A percentile compares a stretch with the other conserved stretches of the same genome.
Evolutionary conservation across 2,888 invertebrate genomes (phyloP).

Genomic region (Perdita meconis): DNA sequence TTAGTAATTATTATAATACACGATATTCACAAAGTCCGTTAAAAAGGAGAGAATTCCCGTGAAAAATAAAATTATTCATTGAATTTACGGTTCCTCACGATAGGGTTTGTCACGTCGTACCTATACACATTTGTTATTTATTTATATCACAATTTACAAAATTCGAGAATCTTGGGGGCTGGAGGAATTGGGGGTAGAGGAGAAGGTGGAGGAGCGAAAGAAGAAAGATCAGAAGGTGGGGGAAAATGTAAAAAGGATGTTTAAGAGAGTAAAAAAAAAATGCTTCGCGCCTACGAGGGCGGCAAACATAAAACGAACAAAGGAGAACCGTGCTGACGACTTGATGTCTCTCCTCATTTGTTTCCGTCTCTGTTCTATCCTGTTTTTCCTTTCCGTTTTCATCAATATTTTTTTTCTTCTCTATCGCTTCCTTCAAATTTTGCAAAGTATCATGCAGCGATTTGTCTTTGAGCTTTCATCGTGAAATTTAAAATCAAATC

Average conservation of each 20-base stretch:
- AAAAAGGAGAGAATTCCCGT: constrained; percentile 76
- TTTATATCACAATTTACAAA: constrained; percentile 84
- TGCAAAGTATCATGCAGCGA: constrained; percentile 27
- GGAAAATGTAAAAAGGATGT: constrained; percentile 40
- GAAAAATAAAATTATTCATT: constrained; percentile 77
- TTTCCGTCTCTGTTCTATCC: constrained; percentile 31
- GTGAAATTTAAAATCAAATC: constrained; percentile 30
- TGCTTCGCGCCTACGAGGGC: constrained; percentile 53
- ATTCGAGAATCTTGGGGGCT: constrained; percentile 71
- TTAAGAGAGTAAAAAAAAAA: constrained; percentile 58
- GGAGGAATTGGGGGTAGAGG: neutral
- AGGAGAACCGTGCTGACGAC: constrained; percentile 60
- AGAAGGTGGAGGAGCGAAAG: neutral
- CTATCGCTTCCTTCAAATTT: constrained; percentile 31
- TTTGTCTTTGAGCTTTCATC: constrained; percentile 16
- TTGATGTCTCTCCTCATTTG: constrained; percentile 62
- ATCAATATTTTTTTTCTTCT: too few relatives aligned
- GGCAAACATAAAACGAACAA: constrained; percentile 61
- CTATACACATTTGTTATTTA: constrained; percentile 83
- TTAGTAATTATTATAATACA: constrained; percentile 84
- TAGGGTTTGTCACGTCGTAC: constrained; percentile 71
- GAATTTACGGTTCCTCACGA: constrained; percentile 77
- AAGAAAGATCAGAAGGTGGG: constrained; percentile 12
- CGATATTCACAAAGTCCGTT: constrained; percentile 83
- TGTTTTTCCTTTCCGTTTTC: constrained; percentile 17